Base-by-base conservation (phyloP, 1,140 invertebrate genomes). In the Pseudomyrmex dendroicus region DNA sequence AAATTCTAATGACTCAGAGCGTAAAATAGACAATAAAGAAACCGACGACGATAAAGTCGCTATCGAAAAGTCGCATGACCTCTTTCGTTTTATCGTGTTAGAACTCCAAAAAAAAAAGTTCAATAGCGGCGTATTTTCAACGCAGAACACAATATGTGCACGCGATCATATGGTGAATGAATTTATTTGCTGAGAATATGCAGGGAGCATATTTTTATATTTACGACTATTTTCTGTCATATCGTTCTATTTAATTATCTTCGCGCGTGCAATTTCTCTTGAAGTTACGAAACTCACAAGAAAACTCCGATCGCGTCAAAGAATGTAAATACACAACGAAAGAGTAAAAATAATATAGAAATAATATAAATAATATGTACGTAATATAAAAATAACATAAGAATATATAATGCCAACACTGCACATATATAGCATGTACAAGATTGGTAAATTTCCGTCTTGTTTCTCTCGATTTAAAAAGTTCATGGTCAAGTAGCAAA, bases 61-160 rank as follows among this genome's bases (percentile, higher is more conserved):
- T 91, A 91, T 91, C 90, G 73, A 62, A 13, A 73, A 91, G 90
- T 35, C 35, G 85, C 90, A 86, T 83, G 90, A 91, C 90, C 90
- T 86, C 0, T 35, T 7, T 7, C 85, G 17, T 13, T 17, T 25
- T 86, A 88, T 88, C 86, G n/a, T 44, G 20, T 10, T 1, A 9
- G 52, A 84, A 54, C 50, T 57, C 56, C 62, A 10, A 84, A 50
- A 56, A 84, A 50, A 83, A 73, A 72, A 74, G 59, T 59, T 59
- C 44, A 83, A 25, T 76, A 35, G 50, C 25, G 22, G 0, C 22
- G 5, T 76, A 76, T 76, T 63, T 85, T 61, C 57, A 54, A 59
- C 57, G 64, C 15, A 76, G 73, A 83, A 73, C 17, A 64, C 35
- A 25, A 83, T 44, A 56, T 57, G 10, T 5, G 7, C 13, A 3